A percentile compares a stretch with the other conserved stretches of the same genome.
Conservation (phyloP, 1,140 invertebrate genomes). For the Ridgeia piscesae region DNA sequence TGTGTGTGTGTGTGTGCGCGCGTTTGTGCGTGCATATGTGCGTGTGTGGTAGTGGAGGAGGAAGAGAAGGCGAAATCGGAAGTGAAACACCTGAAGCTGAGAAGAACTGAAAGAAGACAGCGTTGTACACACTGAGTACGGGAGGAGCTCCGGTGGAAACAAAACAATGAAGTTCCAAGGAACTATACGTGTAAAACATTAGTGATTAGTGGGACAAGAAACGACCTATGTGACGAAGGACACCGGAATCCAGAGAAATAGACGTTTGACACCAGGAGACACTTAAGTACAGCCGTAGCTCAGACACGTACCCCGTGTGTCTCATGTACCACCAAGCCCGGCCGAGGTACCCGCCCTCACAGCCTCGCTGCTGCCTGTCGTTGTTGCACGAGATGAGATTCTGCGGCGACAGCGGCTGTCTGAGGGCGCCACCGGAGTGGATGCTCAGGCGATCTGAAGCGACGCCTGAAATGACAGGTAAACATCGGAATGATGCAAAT, state of each 20-base stretch:
- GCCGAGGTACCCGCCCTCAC: conserved; percentile 84
- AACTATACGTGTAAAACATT: neutral
- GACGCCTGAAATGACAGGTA: conserved; percentile 42
- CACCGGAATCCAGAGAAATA: neutral
- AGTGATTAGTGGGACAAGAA: neutral
- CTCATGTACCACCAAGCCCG: conserved; percentile 86
- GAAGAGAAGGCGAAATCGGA: neutral
- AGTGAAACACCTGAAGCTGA: neutral
- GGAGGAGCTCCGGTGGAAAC: no score
- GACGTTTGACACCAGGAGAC: neutral
- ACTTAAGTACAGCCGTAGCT: neutral
- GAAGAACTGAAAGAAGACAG: neutral
- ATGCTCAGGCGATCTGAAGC: conserved; percentile 67
- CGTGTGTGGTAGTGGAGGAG: no score
- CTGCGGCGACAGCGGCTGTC: conserved; percentile 52
- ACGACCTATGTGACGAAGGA: no score
- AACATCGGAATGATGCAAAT: neutral
- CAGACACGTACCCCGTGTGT: conserved; percentile 58
- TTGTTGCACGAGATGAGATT: conserved; percentile 36
- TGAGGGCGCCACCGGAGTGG: conserved; percentile 76
- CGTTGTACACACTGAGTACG: no score
- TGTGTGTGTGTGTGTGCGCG: no score
- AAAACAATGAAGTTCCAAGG: no score
- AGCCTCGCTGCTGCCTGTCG: conserved; percentile 70
- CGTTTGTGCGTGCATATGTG: no score